Conservation (phyloP, 2,113 vertebrate genomes). For the Galemys pyrenaicus region DNA sequence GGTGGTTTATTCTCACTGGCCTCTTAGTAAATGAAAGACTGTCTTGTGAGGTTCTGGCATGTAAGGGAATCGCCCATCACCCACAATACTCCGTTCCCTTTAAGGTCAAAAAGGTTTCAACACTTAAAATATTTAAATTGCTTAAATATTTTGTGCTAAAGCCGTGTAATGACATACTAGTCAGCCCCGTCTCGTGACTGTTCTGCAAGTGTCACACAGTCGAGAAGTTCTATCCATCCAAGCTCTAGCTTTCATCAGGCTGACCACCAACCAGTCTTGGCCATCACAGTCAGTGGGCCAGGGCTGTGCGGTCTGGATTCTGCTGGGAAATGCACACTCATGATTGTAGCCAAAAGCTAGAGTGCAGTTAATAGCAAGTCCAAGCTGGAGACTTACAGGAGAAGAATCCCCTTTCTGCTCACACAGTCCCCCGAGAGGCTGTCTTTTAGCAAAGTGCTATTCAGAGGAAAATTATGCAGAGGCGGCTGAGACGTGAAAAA, state of each 20-base stretch:
- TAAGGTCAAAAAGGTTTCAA: slow-evolving; percentile 6
- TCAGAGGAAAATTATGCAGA: slow-evolving; percentile 52
- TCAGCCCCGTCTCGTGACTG: neutral
- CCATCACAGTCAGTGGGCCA: slow-evolving; percentile 11
- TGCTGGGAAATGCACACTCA: slow-evolving; percentile 48
- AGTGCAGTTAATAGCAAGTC: slow-evolving; percentile 6
- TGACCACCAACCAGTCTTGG: neutral
- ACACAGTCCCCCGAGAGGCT: neutral
- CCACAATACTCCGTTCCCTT: slow-evolving; percentile 3
- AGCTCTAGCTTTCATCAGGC: neutral
- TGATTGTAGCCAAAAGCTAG: neutral
- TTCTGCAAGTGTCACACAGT: slow-evolving; percentile 9
- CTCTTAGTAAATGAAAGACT: neutral
- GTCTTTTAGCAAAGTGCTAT: slow-evolving; percentile 51
- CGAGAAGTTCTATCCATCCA: neutral
- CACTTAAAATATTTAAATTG: neutral
- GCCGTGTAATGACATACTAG: slow-evolving; percentile 3
- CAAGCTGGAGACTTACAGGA: neutral
- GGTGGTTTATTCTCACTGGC: neutral
- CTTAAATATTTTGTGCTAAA: slow-evolving; percentile 53
- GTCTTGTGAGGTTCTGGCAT: neutral
- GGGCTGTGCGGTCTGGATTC: neutral
- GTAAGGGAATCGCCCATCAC: slow-evolving; percentile 5
- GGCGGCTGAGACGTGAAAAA: neutral
- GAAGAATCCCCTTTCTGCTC: neutral